Evolutionary conservation across 2,888 invertebrate genomes (phyloP).

Genomic region (Chrysolina oricalcia): DNA sequence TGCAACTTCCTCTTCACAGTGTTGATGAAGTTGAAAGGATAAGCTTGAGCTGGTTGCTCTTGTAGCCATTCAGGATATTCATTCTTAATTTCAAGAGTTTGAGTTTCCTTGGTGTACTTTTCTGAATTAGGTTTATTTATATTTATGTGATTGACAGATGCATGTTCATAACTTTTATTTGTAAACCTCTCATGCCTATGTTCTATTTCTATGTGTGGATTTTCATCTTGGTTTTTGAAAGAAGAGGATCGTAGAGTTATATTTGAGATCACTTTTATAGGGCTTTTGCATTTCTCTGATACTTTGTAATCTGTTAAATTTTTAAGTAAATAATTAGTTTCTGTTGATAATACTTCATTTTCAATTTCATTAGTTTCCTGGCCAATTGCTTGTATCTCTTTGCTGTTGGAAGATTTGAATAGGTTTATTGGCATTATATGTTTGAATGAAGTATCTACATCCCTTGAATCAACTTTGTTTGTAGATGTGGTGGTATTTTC

Average conservation of each 20-base stretch:
- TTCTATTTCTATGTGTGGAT: neutral
- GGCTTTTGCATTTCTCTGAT: neutral
- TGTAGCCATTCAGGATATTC: constrained; percentile 54
- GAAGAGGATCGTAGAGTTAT: constrained; percentile 30
- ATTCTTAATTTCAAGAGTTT: constrained; percentile 39
- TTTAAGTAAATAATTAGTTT: neutral
- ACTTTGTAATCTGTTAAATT: neutral
- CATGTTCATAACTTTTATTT: neutral
- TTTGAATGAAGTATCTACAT: neutral
- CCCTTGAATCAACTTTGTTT: neutral
- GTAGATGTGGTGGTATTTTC: neutral
- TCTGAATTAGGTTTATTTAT: neutral
- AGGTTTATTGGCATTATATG: constrained; percentile 28
- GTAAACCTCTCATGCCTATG: neutral
- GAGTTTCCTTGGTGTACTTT: constrained; percentile 39
- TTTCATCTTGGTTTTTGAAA: neutral
- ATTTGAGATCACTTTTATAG: constrained; percentile 27
- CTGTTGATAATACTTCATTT: neutral
- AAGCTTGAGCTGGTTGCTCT: constrained; percentile 61
- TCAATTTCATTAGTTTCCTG: neutral
- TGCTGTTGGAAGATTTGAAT: constrained; percentile 4
- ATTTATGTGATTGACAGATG: neutral
- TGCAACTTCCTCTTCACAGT: constrained; percentile 76
- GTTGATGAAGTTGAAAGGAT: constrained; percentile 77
- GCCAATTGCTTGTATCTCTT: neutral